phyloP scores from a whole-genome alignment of 2,797 vertebrate genomes.

The Gobionotothen gibberifrons region DNA sequence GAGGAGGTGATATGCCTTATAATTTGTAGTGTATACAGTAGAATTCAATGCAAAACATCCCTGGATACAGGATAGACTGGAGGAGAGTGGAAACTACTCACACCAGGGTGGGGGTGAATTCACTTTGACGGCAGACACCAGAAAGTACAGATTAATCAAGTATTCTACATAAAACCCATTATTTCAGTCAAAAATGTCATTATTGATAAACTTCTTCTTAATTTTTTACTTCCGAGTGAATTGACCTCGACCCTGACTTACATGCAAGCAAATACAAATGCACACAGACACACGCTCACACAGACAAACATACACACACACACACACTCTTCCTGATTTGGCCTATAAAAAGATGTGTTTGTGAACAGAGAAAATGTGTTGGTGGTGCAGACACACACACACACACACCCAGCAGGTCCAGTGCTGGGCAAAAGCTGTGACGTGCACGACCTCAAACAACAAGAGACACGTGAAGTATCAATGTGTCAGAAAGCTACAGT shows the following conservation, averaged over 20 bases:
- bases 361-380: slow-evolving; percentile 87
- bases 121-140: slow-evolving; percentile 58
- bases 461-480: slow-evolving; percentile 89
- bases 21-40: slow-evolving; percentile 85
- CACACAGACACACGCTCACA: slow-evolving; percentile 12
- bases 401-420: slow-evolving; percentile 83
- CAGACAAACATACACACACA: slow-evolving; percentile 39
- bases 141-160: slow-evolving; percentile 35
- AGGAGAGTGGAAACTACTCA: slow-evolving; percentile 77
- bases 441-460: slow-evolving; percentile 88
- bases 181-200: slow-evolving; percentile 59
- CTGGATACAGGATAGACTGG: slow-evolving; percentile 81
- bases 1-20: slow-evolving; percentile 82
- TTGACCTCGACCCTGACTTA: slow-evolving; percentile 79
- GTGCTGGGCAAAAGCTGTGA: slow-evolving; percentile 91
- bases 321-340: slow-evolving; percentile 90
- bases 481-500: slow-evolving; percentile 93
- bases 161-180: slow-evolving; percentile 41
- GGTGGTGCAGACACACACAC: slow-evolving; percentile 85
- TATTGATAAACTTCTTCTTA: slow-evolving; percentile 43
- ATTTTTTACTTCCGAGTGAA: slow-evolving; percentile 69
- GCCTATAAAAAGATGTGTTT: slow-evolving; percentile 93
- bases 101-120: slow-evolving; percentile 73
- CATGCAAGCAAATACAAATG: slow-evolving; percentile 77
- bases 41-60: slow-evolving; percentile 81